Base-by-base conservation (phyloP, 2,113 vertebrate species). In the Aptenodytes patagonicus region DNA sequence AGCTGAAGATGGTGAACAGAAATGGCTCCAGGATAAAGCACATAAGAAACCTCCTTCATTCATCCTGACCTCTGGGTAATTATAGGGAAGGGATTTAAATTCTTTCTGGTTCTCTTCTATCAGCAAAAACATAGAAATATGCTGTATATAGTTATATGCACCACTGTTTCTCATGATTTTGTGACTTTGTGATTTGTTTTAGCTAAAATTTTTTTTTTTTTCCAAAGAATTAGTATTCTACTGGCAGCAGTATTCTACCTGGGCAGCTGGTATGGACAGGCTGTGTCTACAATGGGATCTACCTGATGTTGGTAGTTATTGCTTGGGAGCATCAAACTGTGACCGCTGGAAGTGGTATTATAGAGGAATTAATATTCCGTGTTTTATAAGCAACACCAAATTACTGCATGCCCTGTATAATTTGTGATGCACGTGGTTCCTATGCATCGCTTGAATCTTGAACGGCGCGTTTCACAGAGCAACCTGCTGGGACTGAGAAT, bases 21-120 rank as follows among this genome's bases (percentile, higher is more conserved):
- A 97, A 96, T 89, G 96, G 49, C 66, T 69, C 28, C 46, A 46
- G 70, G 84, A 87, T n/a, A 79, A 92, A 73, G 73, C 54, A 58
- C 25, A 26, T 29, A 55, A 93, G 25, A 72, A 58, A n/a, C 8
- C 14, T 85, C 32, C 89, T 38, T 62, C 32, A 11, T 10, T 79
- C 19, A 13, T 64, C 40, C 40, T 76, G 73, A 71, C 25, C 77
- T 80, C 49, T 9, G 38, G 38, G 20, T 46, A 44, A 36, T 77
- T 69, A 65, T 14, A 83, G 31, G 49, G 24, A 81, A 84, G 49
- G 36, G 28, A 40, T 88, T 69, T 89, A 13, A 60, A 17, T 44
- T 25, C 9, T 76, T 84, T 51, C 51, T 57, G 10, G 5, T 84
- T 83, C 29, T 81, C 13, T 60, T 72, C 9, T 75, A 8, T 22